Evolutionary conservation across 2,113 vertebrate genomes (phyloP).

Genomic region (Suncus etruscus): DNA sequence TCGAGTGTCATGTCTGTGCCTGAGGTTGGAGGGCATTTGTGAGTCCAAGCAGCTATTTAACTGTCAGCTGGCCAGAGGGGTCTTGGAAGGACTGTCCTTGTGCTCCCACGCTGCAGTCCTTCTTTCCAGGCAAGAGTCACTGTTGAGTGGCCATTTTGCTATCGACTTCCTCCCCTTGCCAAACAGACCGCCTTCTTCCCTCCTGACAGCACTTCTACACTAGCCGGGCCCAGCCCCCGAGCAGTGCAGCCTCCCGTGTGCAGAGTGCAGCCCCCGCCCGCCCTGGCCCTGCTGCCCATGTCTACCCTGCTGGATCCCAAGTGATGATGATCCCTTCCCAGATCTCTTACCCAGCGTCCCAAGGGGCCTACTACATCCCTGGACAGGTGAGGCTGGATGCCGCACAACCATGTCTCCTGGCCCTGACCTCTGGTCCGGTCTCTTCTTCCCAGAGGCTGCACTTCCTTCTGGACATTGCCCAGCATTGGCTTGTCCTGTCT

Average conservation of each 20-base stretch:
- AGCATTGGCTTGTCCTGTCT: conserved; percentile 32
- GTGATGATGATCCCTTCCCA: conserved; percentile 99
- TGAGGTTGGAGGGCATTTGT: background rate
- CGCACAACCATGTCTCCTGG: background rate
- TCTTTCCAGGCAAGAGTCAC: conserved; percentile 8
- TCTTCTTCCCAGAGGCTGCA: conserved; percentile 37
- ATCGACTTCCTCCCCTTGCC: conserved; percentile 60
- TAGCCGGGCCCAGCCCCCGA: conserved; percentile 92
- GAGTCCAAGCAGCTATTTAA: background rate
- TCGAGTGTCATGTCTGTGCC: background rate
- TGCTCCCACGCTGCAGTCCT: conserved; percentile 14
- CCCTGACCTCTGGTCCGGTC: background rate
- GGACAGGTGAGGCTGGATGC: conserved; percentile 91
- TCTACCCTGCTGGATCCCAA: conserved; percentile 96
- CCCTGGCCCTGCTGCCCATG: conserved; percentile 94
- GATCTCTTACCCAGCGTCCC: conserved; percentile 93
- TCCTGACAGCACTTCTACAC: conserved; percentile 94
- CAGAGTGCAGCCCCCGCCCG: conserved; percentile 93
- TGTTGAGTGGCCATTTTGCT: conserved; percentile 26
- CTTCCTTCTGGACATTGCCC: conserved; percentile 54
- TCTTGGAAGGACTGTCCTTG: conserved; percentile 26
- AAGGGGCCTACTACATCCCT: conserved; percentile 95
- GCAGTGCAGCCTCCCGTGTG: conserved; percentile 92
- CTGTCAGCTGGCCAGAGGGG: conserved; percentile 17
- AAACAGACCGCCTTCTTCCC: conserved; percentile 67